Evolutionary conservation across 2,888 invertebrate species (phyloP), one percentile per base, ranked within the genome.

Genomic region (Electrophaes corylata): DNA sequence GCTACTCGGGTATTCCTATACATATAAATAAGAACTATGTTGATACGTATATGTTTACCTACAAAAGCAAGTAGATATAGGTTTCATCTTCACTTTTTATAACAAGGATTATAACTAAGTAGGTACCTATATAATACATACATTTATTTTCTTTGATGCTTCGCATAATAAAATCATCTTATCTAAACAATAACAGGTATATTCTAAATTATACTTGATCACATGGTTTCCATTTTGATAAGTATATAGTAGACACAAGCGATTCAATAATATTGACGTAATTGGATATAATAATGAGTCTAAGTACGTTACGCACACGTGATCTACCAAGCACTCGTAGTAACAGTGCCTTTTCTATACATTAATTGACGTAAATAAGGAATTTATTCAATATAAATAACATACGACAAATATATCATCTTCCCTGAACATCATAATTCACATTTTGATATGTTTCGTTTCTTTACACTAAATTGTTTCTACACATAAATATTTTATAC

Each of bases 301-400:
- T 60, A n/a, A n/a, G n/a, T n/a, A 65, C 51, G 57, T 45, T 62
- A 65, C 62, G 63, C 62, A 54, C 33, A 35, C 43, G 65, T 70
- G 69, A 63, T 65, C 75, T 79, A 79, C 64, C 48, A 78, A 82
- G 81, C 83, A 80, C 81, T 69, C 39, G 39, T 20, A 67, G 64
- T 65, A 62, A 69, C 59, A 64, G 69, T 71, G 81, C 78, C 74
- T 71, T 73, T 69, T 67, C 74, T 81, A 80, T 83, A 86, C 83
- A 65, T 81, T 90, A 91, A 91, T 91, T 91, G 91, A 91, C 91
- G 79, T 84, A 91, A 91, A 90, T 89, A 90, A 91, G 91, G 90
- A 90, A 88, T 91, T 85, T 73, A 84, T 72, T 73, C 83, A 75
- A 66, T 64, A 56, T 61, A 76, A 71, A 73, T 73, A 63, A 67